phyloP scores from a whole-genome alignment of 2,888 invertebrate genomes.

The Meganola albula region DNA sequence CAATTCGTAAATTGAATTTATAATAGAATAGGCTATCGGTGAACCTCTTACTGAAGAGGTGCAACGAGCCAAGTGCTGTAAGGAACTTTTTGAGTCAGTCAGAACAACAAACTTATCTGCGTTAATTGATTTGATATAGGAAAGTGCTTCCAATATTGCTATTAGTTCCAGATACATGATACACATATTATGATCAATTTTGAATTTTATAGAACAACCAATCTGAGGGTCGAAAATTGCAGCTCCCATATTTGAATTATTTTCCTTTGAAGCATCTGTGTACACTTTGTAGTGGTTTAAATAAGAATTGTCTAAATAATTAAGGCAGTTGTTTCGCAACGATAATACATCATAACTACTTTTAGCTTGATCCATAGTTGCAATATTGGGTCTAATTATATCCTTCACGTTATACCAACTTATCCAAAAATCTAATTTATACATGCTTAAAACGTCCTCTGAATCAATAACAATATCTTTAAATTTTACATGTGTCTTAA shows the following conservation, averaged over 20 bases:
- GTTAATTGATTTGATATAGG: neutral
- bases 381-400: neutral
- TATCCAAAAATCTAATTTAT: neutral
- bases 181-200: neutral
- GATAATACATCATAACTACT: neutral
- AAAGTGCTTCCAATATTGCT: neutral
- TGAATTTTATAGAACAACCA: neutral
- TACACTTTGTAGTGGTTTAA: neutral
- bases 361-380: neutral
- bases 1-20: neutral
- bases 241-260: neutral
- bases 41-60: neutral
- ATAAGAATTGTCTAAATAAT: neutral
- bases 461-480: neutral
- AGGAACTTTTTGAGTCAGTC: neutral
- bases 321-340: neutral
- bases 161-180: neutral
- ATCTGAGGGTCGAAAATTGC: neutral
- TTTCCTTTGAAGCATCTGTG: neutral
- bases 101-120: neutral
- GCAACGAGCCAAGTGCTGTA: neutral
- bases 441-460: neutral
- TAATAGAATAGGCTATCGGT: neutral
- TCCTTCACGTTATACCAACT: neutral
- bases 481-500: neutral